Base-by-base conservation (phyloP, 1,140 invertebrate genomes). In the Diorhabda carinulata region DNA sequence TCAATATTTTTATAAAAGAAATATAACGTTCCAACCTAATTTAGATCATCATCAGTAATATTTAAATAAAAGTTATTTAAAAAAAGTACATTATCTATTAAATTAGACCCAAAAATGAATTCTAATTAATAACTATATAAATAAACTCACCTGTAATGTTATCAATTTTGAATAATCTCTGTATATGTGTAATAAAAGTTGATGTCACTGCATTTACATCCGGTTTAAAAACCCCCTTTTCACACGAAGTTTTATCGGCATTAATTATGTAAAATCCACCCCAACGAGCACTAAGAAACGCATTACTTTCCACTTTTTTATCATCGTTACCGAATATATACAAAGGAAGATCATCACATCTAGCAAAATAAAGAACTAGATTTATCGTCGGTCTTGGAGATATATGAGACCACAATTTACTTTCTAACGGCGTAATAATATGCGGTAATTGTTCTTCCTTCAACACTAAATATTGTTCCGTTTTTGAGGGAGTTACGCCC, bases 201-300 rank as follows among this genome's bases (percentile, higher is more conserved):
- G 89, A 87, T 85, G 95, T 90, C 10, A 95, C 83, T 6, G 83
- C 80, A 25, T 86, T 79, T 67, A 87, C 82, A 57, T 89, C 80
- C 0, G 92, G 85, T 52, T 74, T 72, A 52, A 79, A 80, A 72
- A 81, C 4, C 72, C 72, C 73, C 71, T 43, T 78, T 61, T 77
- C 76, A 77, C 86, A 92, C 40, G 85, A 81, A 2, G 83, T 82
- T 40, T 76, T 72, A 2, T 87, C 83, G n/a, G 90, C 88, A 82
- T 90, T 93, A 8, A 87, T 85, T 56, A 91, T 86, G 57, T 90
- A 87, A 52, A 94, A 88, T n/a, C 89, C 95, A 68, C 96, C 96
- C 96, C 96, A 98, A 68, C 93, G 86, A 4, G 95, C 92, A 8
- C 94, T 95, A 68, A 97, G 86, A 79, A 95, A 94, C 2, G 91